Conservation (phyloP, 2,888 invertebrate genomes). For the Rhogogaster chlorosoma region DNA sequence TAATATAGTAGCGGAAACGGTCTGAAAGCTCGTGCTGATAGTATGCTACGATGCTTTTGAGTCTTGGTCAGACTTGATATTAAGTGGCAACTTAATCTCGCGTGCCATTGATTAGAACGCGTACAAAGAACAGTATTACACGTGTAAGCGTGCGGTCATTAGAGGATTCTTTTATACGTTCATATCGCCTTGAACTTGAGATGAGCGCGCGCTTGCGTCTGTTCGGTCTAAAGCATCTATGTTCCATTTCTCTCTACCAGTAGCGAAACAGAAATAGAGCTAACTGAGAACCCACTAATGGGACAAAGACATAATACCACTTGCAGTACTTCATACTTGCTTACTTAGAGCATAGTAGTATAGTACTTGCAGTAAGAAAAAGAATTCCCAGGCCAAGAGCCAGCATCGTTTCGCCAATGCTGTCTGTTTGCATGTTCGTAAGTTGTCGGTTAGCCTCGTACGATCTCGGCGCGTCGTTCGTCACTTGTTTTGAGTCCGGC, state of each 20-base stretch:
- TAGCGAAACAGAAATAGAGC: constrained; percentile 3
- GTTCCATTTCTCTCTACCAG: not conserved
- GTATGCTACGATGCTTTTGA: not conserved
- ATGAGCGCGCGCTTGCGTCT: constrained; percentile 1
- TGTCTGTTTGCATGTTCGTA: constrained; percentile 8
- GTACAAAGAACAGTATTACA: not conserved
- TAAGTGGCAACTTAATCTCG: constrained; percentile 12
- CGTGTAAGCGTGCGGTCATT: not conserved
- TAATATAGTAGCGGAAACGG: not conserved
- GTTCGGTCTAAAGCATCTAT: not conserved
- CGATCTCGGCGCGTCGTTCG: constrained; percentile 36
- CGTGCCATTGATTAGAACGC: constrained; percentile 30
- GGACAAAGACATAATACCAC: not conserved
- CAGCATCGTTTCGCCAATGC: not conserved
- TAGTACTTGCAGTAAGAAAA: not conserved
- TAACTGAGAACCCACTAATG: not conserved
- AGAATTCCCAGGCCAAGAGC: not conserved
- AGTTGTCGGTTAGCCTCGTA: constrained; percentile 46
- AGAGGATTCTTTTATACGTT: not conserved
- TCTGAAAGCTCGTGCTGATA: not conserved
- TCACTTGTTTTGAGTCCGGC: constrained; percentile 52
- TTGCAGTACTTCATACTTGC: no score
- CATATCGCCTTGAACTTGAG: constrained; percentile 53
- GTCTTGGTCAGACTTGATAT: not conserved
- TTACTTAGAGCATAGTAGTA: no score